Evolutionary conservation across 1,140 invertebrate genomes (phyloP).

Genomic region (Cheumatopsyche charites): DNA sequence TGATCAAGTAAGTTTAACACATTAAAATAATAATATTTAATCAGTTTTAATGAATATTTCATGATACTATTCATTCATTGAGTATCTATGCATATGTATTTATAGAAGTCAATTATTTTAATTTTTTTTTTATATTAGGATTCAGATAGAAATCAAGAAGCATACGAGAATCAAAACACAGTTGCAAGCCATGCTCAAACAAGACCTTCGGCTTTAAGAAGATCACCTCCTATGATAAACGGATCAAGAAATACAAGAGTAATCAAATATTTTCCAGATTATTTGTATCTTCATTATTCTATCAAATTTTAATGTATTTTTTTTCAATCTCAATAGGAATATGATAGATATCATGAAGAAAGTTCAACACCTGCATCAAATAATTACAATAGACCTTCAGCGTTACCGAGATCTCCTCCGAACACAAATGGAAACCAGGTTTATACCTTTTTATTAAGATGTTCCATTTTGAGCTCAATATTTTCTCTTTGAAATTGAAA

Average conservation of each 20-base stretch:
- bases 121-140: slow-evolving; percentile 27
- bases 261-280: neutral
- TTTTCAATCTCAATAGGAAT: slow-evolving; percentile 26
- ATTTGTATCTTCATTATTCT: neutral
- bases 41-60: no score
- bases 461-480: no score
- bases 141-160: slow-evolving; percentile 36
- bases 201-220: slow-evolving; percentile 24
- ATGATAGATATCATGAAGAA: slow-evolving; percentile 36
- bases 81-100: neutral
- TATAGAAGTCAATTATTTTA: neutral
- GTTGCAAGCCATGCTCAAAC: neutral
- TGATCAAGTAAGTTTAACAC: slow-evolving; percentile 31
- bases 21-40: slow-evolving; percentile 8
- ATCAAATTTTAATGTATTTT: neutral
- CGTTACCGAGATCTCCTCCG: slow-evolving; percentile 44
- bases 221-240: slow-evolving; percentile 33
- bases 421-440: slow-evolving; percentile 43
- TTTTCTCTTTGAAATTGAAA: no score
- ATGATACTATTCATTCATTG: neutral
- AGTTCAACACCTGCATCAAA: slow-evolving; percentile 20
- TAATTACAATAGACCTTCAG: slow-evolving; percentile 41
- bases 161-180: slow-evolving; percentile 33
- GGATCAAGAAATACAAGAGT: slow-evolving; percentile 23
- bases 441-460: slow-evolving; percentile 1